phyloP scores from a whole-genome alignment of 2,797 vertebrate species.

The Eupleurogrammus muticus region DNA sequence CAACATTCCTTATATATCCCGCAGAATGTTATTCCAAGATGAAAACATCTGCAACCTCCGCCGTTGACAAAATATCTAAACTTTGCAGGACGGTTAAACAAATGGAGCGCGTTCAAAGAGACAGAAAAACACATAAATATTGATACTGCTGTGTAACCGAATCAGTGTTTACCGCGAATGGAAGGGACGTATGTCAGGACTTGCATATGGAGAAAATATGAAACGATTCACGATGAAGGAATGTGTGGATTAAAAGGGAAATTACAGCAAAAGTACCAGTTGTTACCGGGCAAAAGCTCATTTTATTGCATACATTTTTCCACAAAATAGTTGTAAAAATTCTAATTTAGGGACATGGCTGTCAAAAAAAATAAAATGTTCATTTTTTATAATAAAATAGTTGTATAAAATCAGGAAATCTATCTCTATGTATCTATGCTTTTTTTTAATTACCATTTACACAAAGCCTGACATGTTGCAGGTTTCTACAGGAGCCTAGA shows the following conservation, averaged over 20 bases:
- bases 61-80: slow-evolving; percentile 52
- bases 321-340: background rate
- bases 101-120: slow-evolving; percentile 31
- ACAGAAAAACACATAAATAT: slow-evolving; percentile 31
- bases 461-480: too few relatives aligned
- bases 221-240: slow-evolving; percentile 41
- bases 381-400: too few relatives aligned
- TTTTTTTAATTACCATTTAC: too few relatives aligned
- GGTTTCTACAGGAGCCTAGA: too few relatives aligned
- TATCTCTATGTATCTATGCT: too few relatives aligned
- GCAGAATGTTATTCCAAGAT: slow-evolving; percentile 33
- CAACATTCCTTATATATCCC: slow-evolving; percentile 56
- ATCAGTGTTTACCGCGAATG: slow-evolving; percentile 29
- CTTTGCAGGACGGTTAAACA: slow-evolving; percentile 46
- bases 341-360: background rate
- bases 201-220: slow-evolving; percentile 33
- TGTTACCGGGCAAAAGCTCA: background rate
- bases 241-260: slow-evolving; percentile 34
- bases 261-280: slow-evolving; percentile 2
- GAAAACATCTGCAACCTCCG: slow-evolving; percentile 39
- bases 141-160: slow-evolving; percentile 31
- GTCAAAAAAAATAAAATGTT: too few relatives aligned
- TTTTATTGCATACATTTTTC: background rate
- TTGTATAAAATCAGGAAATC: too few relatives aligned
- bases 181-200: slow-evolving; percentile 33